Base-by-base conservation (phyloP, 2,797 vertebrate species). In the Acanthurus tractus region DNA sequence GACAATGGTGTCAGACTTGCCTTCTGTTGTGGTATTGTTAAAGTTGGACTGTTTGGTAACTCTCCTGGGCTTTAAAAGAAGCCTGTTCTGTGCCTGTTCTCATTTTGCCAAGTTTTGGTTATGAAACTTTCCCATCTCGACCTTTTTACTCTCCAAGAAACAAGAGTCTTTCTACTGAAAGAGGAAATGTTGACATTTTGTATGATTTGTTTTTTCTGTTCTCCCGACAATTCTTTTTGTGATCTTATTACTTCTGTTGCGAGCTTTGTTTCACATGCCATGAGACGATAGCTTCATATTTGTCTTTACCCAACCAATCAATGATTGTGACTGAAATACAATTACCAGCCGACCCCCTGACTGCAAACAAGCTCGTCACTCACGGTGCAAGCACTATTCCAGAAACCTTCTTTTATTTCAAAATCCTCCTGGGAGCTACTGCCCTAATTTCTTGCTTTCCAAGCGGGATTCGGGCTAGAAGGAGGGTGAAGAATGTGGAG, bases 391-490 rank as follows among this genome's bases (percentile, higher is more conserved):
- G 18, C 65, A 75, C 77, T 74, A 85, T 85, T 89, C 67, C 80
- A 91, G 83, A 90, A 90, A 92, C 90, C 86, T 88, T 89, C 80
- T 87, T 90, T 93, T 85, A 87, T 89, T 85, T 70, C 62, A 66
- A 78, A 82, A 81, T 48, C 81, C 87, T 86, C 89, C 78, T 50
- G 85, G 87, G 92, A 91, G 74, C 70, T 2, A 54, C 49, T 93
- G 92, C 58, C 92, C 92, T 91, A 89, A 91, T 93, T 93, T 91
- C 68, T 49, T 76, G 45, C 70, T 82, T 90, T 90, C 86, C 88
- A 90, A 86, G 77, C 86, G 91, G 90, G 90, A 94, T 86, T 85
- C 74, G 66, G 86, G 81, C 86, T 91, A 87, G 93, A 88, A 89
- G 71, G 89, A 89, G 93, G 86, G 91, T 93, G 91, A 93, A 82